Evolutionary conservation across 1,140 invertebrate species (phyloP), one percentile per base, ranked within the genome.

Genomic region (Neelides sp.): DNA sequence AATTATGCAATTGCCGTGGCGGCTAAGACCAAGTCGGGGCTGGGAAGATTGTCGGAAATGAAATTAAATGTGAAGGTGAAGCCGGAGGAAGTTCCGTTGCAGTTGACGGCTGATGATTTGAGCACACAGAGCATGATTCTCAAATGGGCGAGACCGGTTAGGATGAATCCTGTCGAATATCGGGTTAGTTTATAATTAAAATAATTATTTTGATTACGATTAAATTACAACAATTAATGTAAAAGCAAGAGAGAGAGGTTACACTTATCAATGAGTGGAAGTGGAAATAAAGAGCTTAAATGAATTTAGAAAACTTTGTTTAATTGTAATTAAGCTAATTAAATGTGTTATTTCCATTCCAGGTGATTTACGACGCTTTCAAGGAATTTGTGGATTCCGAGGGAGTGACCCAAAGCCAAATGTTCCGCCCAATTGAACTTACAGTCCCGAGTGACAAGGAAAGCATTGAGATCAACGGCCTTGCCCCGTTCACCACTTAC

Each of bases 321-420:
- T n/a, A n/a, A n/a, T n/a, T 19, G 5, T 19, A 8, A 8, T 39
- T 19, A n/a, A 39, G 19, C 17, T 5, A 12, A n/a, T 39, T 5
- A 5, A n/a, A n/a, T n/a, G 19, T 12, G 12, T 39, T 26, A 8
- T 43, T 8, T 34, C 1, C 17, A 28, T 59, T 61, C 8, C 58
- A 75, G 72, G 82, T 97, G 40, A 84, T 83, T 2, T 96, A 86
- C 65, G 85, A 89, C 65, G 91, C 92, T 4, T 76, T 91, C 47
- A 96, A 96, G 69, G 85, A 91, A 63, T 96, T 93, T 66, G 83
- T 92, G 8, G 91, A 96, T 65, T 90, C 86, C 4, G 83, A 91
- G 60, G 88, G 88, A 12, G 84, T 90, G 64, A 88, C 88, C 0
- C 88, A 93, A 67, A 84, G 79, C 0, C 84, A 90, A 66, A 75